Evolutionary conservation across 2,113 vertebrate genomes (phyloP), one percentile per base, ranked within the genome.

Genomic region (Xiphias gladius): DNA sequence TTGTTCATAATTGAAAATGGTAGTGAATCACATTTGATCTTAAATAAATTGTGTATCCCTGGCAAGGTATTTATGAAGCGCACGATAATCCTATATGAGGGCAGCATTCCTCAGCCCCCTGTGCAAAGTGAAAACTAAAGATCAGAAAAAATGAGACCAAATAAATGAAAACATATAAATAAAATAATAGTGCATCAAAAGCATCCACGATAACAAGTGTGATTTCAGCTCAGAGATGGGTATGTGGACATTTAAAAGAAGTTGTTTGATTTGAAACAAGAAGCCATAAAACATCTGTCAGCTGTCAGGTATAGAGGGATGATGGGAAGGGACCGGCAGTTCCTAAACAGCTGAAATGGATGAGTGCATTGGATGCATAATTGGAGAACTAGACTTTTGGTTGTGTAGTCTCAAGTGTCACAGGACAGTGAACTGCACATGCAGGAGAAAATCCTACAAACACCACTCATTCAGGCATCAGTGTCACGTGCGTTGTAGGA

Each of bases 201-300:
- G 12, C 9, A 13, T 19, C 22, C 54, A 48, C 22, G 6, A 32
- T 73, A 50, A n/a, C 46, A 6, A 28, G 17, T 63, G 74, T 50
- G 68, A 46, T 55, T 71, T 71, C 41, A 37, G 57, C 46, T 75
- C 41, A n/a, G 57, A 68, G 65, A 16, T 39, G 30, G 37, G 32
- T 65, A 37, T 83, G 83, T 67, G 59, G 62, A 84, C 66, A 48
- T 79, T 69, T 76, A 59, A 76, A 80, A 59, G 48, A 64, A 69
- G 62, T 52, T 63, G 43, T 82, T 79, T 81, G 76, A 87, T 80
- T 86, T 50, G 55, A 76, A 84, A 63, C n/a, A 54, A 73, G 57
- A 86, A 80, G 79, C 59, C 39, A 62, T 83, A 58, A 86, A 72
- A 83, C 79, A 82, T 86, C 71, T 89, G 73, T 86, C 70, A 73